phyloP scores from a whole-genome alignment of 2,888 invertebrate genomes.

The Anagyrus pseudococci region DNA sequence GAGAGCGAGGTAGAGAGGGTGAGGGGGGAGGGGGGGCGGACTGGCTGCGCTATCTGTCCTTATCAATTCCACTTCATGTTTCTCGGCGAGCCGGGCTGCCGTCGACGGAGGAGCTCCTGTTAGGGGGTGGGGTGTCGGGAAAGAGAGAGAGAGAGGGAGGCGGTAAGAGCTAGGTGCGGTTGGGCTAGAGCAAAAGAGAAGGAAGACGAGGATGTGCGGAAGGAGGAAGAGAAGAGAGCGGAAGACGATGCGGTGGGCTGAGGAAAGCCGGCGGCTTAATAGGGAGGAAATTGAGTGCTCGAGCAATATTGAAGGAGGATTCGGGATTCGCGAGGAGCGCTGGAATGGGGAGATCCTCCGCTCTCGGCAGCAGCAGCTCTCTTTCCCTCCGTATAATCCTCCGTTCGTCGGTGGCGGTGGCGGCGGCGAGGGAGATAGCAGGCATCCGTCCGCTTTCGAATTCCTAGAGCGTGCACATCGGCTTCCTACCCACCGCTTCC shows the following conservation, averaged over 20 bases:
- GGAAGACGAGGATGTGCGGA: not conserved
- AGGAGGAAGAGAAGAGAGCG: constrained; percentile 36
- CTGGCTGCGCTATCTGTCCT: constrained; percentile 32
- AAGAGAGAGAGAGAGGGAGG: too few relatives aligned
- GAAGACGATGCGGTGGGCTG: constrained; percentile 45
- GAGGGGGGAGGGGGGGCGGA: constrained; percentile 14
- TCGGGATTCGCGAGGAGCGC: constrained; percentile 55
- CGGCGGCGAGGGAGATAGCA: constrained; percentile 45
- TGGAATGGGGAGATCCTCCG: constrained; percentile 32
- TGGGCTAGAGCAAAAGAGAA: too few relatives aligned
- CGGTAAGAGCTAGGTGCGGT: too few relatives aligned
- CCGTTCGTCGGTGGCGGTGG: constrained; percentile 27
- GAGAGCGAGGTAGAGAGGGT: constrained; percentile 10
- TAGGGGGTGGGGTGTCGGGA: too few relatives aligned
- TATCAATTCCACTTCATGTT: constrained; percentile 39
- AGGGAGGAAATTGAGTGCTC: constrained; percentile 63
- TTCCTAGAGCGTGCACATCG: constrained; percentile 55
- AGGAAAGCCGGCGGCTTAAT: constrained; percentile 60
- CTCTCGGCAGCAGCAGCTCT: not conserved
- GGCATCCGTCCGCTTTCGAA: constrained; percentile 57
- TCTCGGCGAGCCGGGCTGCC: constrained; percentile 25
- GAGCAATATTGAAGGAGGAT: constrained; percentile 62
- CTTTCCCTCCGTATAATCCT: constrained; percentile 2
- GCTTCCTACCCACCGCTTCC: constrained; percentile 49
- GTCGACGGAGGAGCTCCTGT: not conserved